Conservation (phyloP, 1,140 invertebrate species). For the Papilio aristodemus region DNA sequence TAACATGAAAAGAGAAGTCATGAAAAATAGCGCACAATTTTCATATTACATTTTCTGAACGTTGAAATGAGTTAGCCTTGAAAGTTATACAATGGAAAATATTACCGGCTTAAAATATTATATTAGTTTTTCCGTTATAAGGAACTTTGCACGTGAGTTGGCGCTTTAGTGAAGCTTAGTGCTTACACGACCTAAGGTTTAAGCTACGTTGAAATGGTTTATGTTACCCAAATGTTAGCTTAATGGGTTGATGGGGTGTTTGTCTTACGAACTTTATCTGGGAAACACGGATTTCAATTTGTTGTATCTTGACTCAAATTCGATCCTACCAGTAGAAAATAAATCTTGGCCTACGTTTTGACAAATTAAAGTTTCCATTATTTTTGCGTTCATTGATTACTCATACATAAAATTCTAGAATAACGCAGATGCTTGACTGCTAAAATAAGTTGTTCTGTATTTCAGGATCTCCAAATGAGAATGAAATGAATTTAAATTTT, state of each 20-base stretch:
- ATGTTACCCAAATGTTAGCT: conserved; percentile 2
- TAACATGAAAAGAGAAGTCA: conserved; percentile 12
- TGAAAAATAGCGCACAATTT: conserved; percentile 13
- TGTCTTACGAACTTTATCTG: not conserved
- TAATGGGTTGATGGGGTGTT: not conserved
- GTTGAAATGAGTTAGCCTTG: conserved; percentile 8
- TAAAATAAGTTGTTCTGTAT: too few species aligned
- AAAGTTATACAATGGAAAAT: conserved; percentile 5
- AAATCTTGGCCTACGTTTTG: too few species aligned
- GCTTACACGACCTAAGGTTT: conserved; percentile 15
- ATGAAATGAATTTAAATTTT: not conserved
- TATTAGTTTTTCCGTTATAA: conserved; percentile 21
- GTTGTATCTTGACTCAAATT: too few species aligned
- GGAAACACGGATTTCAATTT: too few species aligned
- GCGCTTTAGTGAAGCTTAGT: conserved; percentile 9
- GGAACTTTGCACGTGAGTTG: conserved; percentile 22
- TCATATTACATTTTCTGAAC: conserved; percentile 8
- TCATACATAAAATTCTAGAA: too few species aligned
- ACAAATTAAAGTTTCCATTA: too few species aligned
- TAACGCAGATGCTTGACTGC: too few species aligned
- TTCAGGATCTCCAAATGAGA: not conserved
- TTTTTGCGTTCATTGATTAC: too few species aligned
- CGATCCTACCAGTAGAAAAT: too few species aligned
- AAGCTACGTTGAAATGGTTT: conserved; percentile 16
- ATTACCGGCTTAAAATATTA: conserved; percentile 21